Conservation (phyloP, 1,140 invertebrate species). For the Ephestia elutella region DNA sequence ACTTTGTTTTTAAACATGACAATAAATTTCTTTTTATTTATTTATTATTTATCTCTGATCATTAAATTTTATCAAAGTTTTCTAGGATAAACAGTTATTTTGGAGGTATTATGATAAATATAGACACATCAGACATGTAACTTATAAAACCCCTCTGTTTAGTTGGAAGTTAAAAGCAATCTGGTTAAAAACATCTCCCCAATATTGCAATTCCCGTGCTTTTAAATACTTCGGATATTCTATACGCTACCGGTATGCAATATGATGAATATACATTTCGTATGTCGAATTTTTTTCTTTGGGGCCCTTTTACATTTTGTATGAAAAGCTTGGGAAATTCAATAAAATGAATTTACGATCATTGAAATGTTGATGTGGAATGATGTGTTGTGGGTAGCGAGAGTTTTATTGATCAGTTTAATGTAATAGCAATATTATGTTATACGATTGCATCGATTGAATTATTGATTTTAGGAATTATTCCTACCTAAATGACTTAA, state of each 20-base stretch:
- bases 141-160: too few relatives aligned
- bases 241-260: slow-evolving; percentile 50
- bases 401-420: neutral
- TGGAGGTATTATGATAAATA: too few relatives aligned
- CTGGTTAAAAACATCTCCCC: slow-evolving; percentile 23
- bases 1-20: too few relatives aligned
- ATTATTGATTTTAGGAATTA: too few relatives aligned
- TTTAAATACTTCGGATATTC: slow-evolving; percentile 58
- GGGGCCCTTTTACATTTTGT: slow-evolving; percentile 9
- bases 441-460: too few relatives aligned
- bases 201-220: slow-evolving; percentile 32
- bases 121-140: too few relatives aligned
- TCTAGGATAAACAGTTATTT: too few relatives aligned
- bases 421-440: neutral
- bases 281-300: slow-evolving; percentile 38
- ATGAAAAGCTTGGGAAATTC: slow-evolving; percentile 6
- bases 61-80: too few relatives aligned
- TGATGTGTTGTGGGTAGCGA: neutral
- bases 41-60: too few relatives aligned
- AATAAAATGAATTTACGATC: slow-evolving; percentile 24
- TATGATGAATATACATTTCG: slow-evolving; percentile 53
- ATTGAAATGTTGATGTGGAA: slow-evolving; percentile 9
- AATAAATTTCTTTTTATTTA: too few relatives aligned
- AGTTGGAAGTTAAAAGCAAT: neutral
- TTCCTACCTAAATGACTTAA: too few relatives aligned